Evolutionary conservation across 1,140 invertebrate species (phyloP).

Genomic region (Episyrphus balteatus): DNA sequence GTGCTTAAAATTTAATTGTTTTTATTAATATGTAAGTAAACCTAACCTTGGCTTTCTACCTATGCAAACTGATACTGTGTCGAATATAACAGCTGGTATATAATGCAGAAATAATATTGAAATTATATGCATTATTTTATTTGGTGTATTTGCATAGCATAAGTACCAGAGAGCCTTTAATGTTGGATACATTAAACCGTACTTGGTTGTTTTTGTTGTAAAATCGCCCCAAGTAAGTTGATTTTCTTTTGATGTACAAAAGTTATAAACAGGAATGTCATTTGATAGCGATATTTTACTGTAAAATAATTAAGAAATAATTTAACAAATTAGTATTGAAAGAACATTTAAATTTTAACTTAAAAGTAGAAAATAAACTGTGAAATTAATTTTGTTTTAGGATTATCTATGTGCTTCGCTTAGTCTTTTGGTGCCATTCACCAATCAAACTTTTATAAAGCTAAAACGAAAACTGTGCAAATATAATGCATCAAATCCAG

Average conservation of each 20-base stretch:
- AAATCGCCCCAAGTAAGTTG: constrained; percentile 54
- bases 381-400: too few relatives aligned
- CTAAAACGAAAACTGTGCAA: too few relatives aligned
- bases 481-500: too few relatives aligned
- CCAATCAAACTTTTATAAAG: too few relatives aligned
- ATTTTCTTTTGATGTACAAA: constrained; percentile 50
- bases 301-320: constrained; percentile 1
- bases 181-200: constrained; percentile 42
- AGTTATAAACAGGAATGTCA: constrained; percentile 54
- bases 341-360: too few relatives aligned
- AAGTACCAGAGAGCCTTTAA: constrained; percentile 44
- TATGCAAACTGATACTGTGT: constrained; percentile 45
- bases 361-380: too few relatives aligned
- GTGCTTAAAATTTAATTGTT: too few relatives aligned
- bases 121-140: constrained; percentile 38
- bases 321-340: too few relatives aligned
- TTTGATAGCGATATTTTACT: constrained; percentile 13
- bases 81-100: constrained; percentile 56
- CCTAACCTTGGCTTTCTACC: constrained; percentile 53
- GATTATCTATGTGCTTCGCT: too few relatives aligned
- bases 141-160: constrained; percentile 15
- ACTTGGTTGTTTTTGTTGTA: constrained; percentile 37
- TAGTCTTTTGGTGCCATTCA: too few relatives aligned
- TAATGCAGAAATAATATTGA: constrained; percentile 48
- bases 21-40: too few relatives aligned